A percentile compares a stretch with the other conserved stretches of the same genome.
Conservation (phyloP, 2,888 invertebrate genomes). For the Drosophila acutilabella region DNA sequence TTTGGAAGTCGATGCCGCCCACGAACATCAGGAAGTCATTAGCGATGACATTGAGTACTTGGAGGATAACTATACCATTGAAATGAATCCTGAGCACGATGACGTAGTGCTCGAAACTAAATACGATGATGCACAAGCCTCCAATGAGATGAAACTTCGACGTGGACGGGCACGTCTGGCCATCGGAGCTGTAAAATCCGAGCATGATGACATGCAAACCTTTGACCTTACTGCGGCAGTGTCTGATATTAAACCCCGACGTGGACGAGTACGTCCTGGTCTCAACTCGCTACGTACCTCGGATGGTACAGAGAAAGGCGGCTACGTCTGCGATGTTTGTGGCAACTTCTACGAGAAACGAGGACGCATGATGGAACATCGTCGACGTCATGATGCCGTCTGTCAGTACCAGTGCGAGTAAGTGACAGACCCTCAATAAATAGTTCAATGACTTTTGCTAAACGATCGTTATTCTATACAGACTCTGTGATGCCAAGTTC, state of each 20-base stretch:
- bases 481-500: slow-evolving; percentile 81
- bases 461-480: slow-evolving; percentile 29
- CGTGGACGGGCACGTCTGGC: slow-evolving; percentile 46
- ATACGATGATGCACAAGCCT: slow-evolving; percentile 25
- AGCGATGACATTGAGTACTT: slow-evolving; percentile 73
- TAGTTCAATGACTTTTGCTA: background rate
- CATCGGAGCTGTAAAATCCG: slow-evolving; percentile 25
- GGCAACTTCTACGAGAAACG: slow-evolving; percentile 82
- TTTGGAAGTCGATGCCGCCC: slow-evolving; percentile 55
- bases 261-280: slow-evolving; percentile 51
- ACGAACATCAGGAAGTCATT: slow-evolving; percentile 58
- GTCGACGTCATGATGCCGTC: slow-evolving; percentile 78
- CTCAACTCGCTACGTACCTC: slow-evolving; percentile 62
- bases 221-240: slow-evolving; percentile 5
- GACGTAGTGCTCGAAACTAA: slow-evolving; percentile 52
- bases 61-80: slow-evolving; percentile 67
- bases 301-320: slow-evolving; percentile 65
- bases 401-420: slow-evolving; percentile 82
- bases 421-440: slow-evolving; percentile 37
- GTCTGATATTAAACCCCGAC: slow-evolving; percentile 40
- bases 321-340: slow-evolving; percentile 82
- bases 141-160: slow-evolving; percentile 40
- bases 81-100: slow-evolving; percentile 55
- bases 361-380: slow-evolving; percentile 83
- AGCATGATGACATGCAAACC: slow-evolving; percentile 24